Base-by-base conservation (phyloP, 2,113 vertebrate species). In the Bothrops jararaca region DNA sequence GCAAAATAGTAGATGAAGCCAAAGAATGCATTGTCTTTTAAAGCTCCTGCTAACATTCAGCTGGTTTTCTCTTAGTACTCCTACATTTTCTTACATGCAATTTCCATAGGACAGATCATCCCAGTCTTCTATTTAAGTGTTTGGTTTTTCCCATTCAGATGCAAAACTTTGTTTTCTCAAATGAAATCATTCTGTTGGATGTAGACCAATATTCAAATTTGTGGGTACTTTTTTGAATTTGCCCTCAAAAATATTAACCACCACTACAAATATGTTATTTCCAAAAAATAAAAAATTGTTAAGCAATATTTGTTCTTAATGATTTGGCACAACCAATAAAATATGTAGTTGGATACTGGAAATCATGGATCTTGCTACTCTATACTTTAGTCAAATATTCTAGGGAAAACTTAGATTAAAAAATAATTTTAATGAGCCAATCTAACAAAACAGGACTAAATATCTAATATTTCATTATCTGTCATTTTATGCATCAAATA, bases 401-500 rank as follows among this genome's bases (percentile, higher is more conserved):
- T 53, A 50, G 6, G 6, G 1, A 52, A 34, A n/a, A 3, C 56
- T n/a, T 64, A 22, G 5, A 91, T 26, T 90, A 3, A 22, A 9
- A 93, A 92, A 93, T 1, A 23, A 22, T 91, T 93, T 94, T 87
- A 95, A 50, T 90, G 42, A 26, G 0, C 91, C 53, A 57, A 48
- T 85, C 2, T 26, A 57, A n/a, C n/a, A 87, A 90, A 92, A 88
- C 12, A 1, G 57, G 13, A 42, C 88, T 90, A 58, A 90, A 88
- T 29, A 45, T 0, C 6, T 64, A 91, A 42, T 57, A 5, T 93
- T 96, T 91, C 69, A 94, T 93, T 93, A 39, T 29, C 5, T 92
- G 94, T 93, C 92, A 88, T 95, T 94, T 94, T 58, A 93, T 94
- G 48, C 53, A 93, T 69, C 74, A 56, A 91, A 91, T 88, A 85